Evolutionary conservation across 2,113 vertebrate species (phyloP).

Genomic region (Corythornis vintsioides): DNA sequence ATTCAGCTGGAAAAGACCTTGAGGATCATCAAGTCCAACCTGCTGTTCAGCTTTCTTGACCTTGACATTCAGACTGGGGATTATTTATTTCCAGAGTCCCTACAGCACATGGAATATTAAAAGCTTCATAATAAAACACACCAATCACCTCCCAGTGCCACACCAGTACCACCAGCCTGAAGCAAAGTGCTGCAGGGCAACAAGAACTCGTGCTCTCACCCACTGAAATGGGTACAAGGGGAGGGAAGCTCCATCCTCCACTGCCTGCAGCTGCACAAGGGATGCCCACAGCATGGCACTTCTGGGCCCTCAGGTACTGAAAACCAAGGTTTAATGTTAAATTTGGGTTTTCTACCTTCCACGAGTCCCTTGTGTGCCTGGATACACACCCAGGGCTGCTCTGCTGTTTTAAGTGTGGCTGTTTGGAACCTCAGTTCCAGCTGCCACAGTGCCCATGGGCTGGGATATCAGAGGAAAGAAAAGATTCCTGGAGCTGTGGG

Average conservation of each 20-base stretch:
- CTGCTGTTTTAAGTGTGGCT: fast-evolving
- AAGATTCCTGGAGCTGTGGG: background rate
- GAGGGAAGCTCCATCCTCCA: background rate
- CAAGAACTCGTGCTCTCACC: background rate
- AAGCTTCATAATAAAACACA: background rate
- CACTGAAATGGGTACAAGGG: fast-evolving
- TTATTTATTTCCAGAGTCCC: background rate
- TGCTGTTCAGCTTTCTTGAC: background rate
- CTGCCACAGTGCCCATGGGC: background rate
- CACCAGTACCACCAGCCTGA: background rate
- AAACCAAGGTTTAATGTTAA: background rate
- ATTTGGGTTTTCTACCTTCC: fast-evolving
- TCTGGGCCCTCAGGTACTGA: background rate
- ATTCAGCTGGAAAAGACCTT: background rate
- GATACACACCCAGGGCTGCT: background rate
- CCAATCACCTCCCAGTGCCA: background rate
- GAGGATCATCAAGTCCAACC: background rate
- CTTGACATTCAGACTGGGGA: fast-evolving
- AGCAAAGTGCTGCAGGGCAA: background rate
- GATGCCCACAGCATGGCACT: background rate
- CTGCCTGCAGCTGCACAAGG: background rate
- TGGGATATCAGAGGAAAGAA: background rate
- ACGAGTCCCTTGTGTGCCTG: background rate
- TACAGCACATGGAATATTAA: background rate
- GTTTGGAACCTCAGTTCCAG: background rate